Base-by-base conservation (phyloP, 2,113 vertebrate genomes). In the Nycticorax nycticorax region DNA sequence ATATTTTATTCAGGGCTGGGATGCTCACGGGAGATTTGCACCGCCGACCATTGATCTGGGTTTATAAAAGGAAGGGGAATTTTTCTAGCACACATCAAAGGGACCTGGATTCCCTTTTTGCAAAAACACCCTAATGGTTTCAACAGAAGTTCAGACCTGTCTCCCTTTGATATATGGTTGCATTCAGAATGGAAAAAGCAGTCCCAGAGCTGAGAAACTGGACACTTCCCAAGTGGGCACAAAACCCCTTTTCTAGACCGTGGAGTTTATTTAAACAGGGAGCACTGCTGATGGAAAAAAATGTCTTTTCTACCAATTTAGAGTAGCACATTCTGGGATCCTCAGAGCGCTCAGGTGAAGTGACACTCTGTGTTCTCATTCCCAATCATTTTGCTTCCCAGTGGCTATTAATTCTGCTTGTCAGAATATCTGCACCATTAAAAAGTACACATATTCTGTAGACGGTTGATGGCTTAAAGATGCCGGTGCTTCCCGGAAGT, bases 11-110 rank as follows among this genome's bases (percentile, higher is more conserved):
- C 78, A 89, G 90, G 93, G 75, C 77, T 50, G 93, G 82, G 95
- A 94, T 41, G 84, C 78, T 97, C 97, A 83, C 76, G 75, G 79
- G 90, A 94, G 85, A 92, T 72, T 73, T 74, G 90, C 88, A 92
- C 88, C 7, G 45, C 97, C 47, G 95, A 94, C 92, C 95, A 96
- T 91, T 96, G 95, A 97, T 94, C 90, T 95, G 93, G 56, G 92
- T 94, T 97, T 97, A 97, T 96, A 93, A 98, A 98, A 97, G 94
- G 83, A 97, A 91, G 95, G 83, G 95, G 96, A 90, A 79, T 88
- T 96, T 97, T 94, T 96, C 96, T 96, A 97, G 83, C 89, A 95
- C 92, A 98, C 97, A 98, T 98, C 97, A 98, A 98, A 98, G 97
- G 85, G 92, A 97, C 81, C 59, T 87, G 92, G 96, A 96, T 93